phyloP scores from a whole-genome alignment of 2,113 vertebrate species.

The Gallinago jamesoni region DNA sequence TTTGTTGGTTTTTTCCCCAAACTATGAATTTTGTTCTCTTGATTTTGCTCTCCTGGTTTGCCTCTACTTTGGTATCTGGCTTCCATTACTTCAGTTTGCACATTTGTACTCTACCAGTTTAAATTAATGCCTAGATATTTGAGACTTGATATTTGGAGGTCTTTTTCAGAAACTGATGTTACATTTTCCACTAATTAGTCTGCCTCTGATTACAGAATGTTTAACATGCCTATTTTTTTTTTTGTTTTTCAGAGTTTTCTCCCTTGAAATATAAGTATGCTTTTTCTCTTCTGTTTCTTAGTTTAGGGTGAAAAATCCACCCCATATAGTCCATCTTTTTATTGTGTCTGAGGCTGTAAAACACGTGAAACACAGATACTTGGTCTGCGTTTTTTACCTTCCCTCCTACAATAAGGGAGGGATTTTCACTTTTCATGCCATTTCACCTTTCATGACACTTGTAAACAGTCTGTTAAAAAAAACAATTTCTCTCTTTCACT shows the following conservation, averaged over 20 bases:
- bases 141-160: not conserved
- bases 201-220: not conserved
- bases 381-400: not conserved
- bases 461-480: not conserved
- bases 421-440: not conserved
- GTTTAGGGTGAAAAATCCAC: not conserved
- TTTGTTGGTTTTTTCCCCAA: fast-evolving
- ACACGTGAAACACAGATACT: not conserved
- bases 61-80: not conserved
- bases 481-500: fast-evolving
- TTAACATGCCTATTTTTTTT: not conserved
- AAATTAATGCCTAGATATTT: not conserved
- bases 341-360: not conserved
- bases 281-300: not conserved
- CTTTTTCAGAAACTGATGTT: not conserved
- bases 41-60: not conserved
- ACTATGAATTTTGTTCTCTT: not conserved
- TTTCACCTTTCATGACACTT: not conserved
- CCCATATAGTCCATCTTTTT: not conserved
- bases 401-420: not conserved
- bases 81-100: not conserved
- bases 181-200: not conserved
- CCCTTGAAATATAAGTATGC: not conserved
- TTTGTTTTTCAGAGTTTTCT: not conserved
- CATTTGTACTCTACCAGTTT: not conserved